Evolutionary conservation across 1,140 invertebrate genomes (phyloP), one percentile per base, ranked within the genome.

Genomic region (Drosophila grimshawi): DNA sequence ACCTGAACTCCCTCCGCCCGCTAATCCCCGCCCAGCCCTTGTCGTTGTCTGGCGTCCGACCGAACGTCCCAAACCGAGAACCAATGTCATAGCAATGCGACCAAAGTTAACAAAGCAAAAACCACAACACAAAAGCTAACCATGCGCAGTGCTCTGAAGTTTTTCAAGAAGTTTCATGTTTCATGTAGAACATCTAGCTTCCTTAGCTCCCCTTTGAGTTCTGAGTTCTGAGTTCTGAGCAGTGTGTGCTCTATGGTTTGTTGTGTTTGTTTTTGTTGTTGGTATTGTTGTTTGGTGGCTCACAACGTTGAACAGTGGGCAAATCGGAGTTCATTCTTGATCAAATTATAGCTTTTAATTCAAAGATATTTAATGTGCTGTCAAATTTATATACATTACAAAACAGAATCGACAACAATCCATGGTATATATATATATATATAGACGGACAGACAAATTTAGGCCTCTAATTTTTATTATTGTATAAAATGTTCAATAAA

Each of bases 31-130:
- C 19, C 37, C 35, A 2, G 3, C 30, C 33, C 41, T 29, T 35
- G 2, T 52, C 30, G n/a, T 39, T 37, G 48, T 29, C 35, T 55
- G 37, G 35, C 32, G 41, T 37, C 57, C 53, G 27, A 37, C 10
- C 30, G 43, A 49, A 41, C 48, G 67, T 19, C 19, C 19, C 19
- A 19, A 57, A 45, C 55, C 55, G 65, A 68, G 55, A 68, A 51
- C 86, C 85, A 89, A 85, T 89, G 85, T 89, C 85, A 89, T 89
- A 89, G 85, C 85, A 89, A 89, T 89, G 68, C 85, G 85, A 81
- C 77, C 71, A 80, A 78, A 89, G 85, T 85, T 89, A 78, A 80
- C 80, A 89, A 81, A 80, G 81, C 69, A 73, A 81, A 89, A 89
- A 89, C 85, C 85, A 89, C 85, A 89, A 89, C 85, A 89, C 85